phyloP scores from a whole-genome alignment of 1,140 invertebrate genomes.

The Drosophila paulistorum region DNA sequence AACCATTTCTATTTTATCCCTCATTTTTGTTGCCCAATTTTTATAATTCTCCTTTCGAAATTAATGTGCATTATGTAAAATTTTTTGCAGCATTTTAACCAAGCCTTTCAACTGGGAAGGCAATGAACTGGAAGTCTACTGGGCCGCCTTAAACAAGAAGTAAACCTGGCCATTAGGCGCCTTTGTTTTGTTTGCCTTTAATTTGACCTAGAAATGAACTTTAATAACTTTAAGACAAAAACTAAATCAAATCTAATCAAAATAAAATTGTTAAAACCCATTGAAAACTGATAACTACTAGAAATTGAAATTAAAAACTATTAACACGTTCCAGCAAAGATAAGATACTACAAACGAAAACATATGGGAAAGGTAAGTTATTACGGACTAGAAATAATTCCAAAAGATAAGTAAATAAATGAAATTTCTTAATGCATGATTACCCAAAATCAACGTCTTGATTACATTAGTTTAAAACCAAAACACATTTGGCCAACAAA shows the following conservation, averaged over 20 bases:
- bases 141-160: slow-evolving; percentile 63
- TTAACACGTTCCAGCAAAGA: not conserved
- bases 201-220: slow-evolving; percentile 40
- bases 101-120: slow-evolving; percentile 79
- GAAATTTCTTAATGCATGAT: slow-evolving; percentile 10
- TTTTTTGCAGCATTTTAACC: slow-evolving; percentile 63
- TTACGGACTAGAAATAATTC: not conserved
- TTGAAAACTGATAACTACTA: slow-evolving; percentile 19
- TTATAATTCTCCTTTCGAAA: slow-evolving; percentile 29
- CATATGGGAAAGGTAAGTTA: not conserved
- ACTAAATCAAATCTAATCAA: slow-evolving; percentile 14
- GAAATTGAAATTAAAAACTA: slow-evolving; percentile 15
- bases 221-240: slow-evolving; percentile 9
- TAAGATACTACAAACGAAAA: not conserved
- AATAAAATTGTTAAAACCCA: not conserved
- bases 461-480: slow-evolving; percentile 41
- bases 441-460: slow-evolving; percentile 6
- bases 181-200: not conserved
- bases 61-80: slow-evolving; percentile 46
- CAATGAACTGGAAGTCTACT: slow-evolving; percentile 68
- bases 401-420: not conserved
- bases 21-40: slow-evolving; percentile 45
- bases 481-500: not conserved
- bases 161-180: not conserved
- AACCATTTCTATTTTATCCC: slow-evolving; percentile 16